These are phyloP conservation scores for Prunella fulvescens DNA, from an alignment of 2,113 vertebrate species.

Conservation along the genomic window DNA sequence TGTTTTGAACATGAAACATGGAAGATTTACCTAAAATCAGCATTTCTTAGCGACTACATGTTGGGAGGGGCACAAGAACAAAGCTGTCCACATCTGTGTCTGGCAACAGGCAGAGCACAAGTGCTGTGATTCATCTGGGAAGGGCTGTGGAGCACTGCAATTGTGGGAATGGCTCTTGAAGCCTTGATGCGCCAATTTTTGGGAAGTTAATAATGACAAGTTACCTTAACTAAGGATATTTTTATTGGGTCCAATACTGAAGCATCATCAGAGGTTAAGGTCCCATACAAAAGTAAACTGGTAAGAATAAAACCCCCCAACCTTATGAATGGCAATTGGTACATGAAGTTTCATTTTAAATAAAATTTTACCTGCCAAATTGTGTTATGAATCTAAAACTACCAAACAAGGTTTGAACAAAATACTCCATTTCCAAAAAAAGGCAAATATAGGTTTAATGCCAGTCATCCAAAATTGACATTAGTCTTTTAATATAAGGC, in stretches of 20 bases:
- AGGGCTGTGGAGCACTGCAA: not conserved
- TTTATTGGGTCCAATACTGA: conserved; percentile 30
- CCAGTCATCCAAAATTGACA: conserved; percentile 3
- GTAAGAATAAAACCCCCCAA: not conserved
- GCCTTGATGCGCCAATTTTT: not conserved
- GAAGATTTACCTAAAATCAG: not conserved
- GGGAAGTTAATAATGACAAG: conserved; percentile 4
- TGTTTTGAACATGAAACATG: not conserved
- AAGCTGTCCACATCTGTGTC: not conserved
- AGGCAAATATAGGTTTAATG: conserved; percentile 10
- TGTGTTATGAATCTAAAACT: not conserved
- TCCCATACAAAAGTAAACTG: not conserved
- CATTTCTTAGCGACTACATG: not conserved
- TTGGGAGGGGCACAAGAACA: not conserved
- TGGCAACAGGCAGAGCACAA: accelerated
- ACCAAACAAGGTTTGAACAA: not conserved
- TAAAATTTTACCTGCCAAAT: not conserved
- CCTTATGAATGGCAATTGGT: not conserved
- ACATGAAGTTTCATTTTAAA: conserved; percentile 16
- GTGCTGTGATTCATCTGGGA: not conserved
- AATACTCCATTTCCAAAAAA: conserved; percentile 15
- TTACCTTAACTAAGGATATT: conserved; percentile 22
- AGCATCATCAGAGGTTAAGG: not conserved
- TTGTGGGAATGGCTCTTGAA: not conserved
- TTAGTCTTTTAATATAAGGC: conserved; percentile 30